Percentiles rank a stretch among this genome's conserved stretches.
Conservation (phyloP, 2,113 vertebrate species). For the Collichthys lucidus region DNA sequence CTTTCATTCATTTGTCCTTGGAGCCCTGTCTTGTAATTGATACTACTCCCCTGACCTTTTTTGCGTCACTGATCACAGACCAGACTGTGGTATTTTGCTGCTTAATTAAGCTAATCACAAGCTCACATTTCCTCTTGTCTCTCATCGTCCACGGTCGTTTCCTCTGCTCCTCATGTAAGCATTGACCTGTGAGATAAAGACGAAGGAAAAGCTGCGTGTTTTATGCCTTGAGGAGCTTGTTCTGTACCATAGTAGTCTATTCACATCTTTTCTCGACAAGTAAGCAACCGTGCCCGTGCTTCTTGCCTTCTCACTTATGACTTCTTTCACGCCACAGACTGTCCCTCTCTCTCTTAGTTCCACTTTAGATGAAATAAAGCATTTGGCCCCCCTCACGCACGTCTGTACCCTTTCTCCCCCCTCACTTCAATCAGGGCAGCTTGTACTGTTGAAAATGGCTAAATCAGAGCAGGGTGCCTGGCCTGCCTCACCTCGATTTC, state of each 20-base stretch:
- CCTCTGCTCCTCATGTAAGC: slow-evolving; percentile 3
- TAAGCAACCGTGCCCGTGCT: background rate
- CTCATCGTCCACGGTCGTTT: background rate
- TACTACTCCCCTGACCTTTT: background rate
- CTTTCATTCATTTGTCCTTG: background rate
- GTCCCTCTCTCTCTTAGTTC: background rate
- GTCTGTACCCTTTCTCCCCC: background rate
- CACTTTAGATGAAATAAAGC: slow-evolving; percentile 2
- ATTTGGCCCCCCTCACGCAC: background rate
- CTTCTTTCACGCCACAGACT: background rate
- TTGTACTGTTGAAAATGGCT: slow-evolving; percentile 15
- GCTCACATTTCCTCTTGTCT: background rate
- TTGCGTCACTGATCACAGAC: background rate
- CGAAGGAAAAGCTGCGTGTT: background rate
- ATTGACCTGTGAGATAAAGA: slow-evolving; percentile 13
- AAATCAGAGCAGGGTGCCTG: slow-evolving; percentile 10
- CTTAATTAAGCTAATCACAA: slow-evolving; percentile 21
- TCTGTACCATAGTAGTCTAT: background rate
- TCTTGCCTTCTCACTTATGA: background rate
- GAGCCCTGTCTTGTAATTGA: background rate
- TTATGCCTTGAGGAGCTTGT: background rate
- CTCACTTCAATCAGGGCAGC: slow-evolving; percentile 3
- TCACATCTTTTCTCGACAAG: background rate
- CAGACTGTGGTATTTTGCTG: background rate
- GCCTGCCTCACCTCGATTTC: background rate